Base-by-base conservation (phyloP, 2,113 vertebrate species). In the Thamnophis sirtalis region DNA sequence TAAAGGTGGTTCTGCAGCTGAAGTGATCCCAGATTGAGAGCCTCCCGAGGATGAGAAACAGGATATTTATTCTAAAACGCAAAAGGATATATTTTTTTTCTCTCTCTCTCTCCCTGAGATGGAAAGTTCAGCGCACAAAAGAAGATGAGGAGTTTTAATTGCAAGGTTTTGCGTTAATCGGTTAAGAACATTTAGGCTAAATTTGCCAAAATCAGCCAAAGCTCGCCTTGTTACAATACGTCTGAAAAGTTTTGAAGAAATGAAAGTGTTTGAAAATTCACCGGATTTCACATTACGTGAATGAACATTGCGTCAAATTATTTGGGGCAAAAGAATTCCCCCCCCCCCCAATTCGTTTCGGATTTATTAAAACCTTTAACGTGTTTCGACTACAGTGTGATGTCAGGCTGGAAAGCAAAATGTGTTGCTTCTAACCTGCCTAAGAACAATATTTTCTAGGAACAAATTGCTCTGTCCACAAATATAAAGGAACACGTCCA, bases 1-100 rank as follows among this genome's bases (percentile, higher is more conserved):
- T 97, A 91, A 90, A 99, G 99, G 98, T 98, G 93, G 97, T 99
- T 73, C 95, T 98, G 93, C 99, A 99, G 84, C 94, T 99, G 96
- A 99, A 99, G 93, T 99, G 96, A 98, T 56, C 91, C 93, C 89
- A 85, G 21, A 9, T 43, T 1, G 9, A 3, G 8, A 9, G 0
- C 84, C 48, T 84, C 49, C 90, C 73, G 88, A 13, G 0, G 0
- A 5, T 86, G 7, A 0, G 0, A 84, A 58, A 89, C 54, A 13
- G 3, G 38, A 80, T 0, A 2, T 1, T 0, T 88, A 91, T 53
- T 91, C 49, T 92, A 5, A 68, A 87, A 92, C 92, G 38, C 0
- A 0, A 9, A 0, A 89, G 85, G 50, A 19, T 51, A 50, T 50
- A n/a, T 50, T 9, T 94, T 60, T 56, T 93, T 3, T 17, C 17